Evolutionary conservation across 2,888 invertebrate species (phyloP).

Genomic region (Amphipyra berbera): DNA sequence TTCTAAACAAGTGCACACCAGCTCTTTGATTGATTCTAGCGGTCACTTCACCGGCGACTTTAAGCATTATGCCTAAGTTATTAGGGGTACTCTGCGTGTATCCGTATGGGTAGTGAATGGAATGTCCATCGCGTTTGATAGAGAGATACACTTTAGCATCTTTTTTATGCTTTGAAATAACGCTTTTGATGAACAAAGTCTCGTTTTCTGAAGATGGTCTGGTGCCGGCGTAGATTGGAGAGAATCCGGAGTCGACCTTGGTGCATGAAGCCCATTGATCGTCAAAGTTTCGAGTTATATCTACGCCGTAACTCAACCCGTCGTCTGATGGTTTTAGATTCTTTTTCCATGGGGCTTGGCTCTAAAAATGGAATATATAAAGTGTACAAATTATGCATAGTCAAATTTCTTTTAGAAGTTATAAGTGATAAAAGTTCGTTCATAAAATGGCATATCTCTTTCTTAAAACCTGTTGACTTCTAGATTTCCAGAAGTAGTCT

Average conservation of each 20-base stretch:
- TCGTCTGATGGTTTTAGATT: conserved; percentile 68
- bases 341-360: conserved; percentile 74
- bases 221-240: conserved; percentile 88
- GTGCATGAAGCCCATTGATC: conserved; percentile 73
- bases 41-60: conserved; percentile 70
- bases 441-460: no score
- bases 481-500: no score
- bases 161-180: conserved; percentile 84
- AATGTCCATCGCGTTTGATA: conserved; percentile 92
- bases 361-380: conserved; percentile 41
- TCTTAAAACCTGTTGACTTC: no score
- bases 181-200: conserved; percentile 88
- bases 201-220: conserved; percentile 91
- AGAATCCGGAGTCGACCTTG: conserved; percentile 63
- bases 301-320: conserved; percentile 72
- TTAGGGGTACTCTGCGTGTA: conserved; percentile 68
- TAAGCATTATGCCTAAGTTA: conserved; percentile 48
- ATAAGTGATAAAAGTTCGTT: no score
- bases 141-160: conserved; percentile 91
- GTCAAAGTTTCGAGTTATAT: conserved; percentile 81
- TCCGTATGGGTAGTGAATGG: conserved; percentile 91
- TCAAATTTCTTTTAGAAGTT: no score
- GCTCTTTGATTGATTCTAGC: conserved; percentile 76
- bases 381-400: neutral
- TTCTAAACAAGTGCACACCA: conserved; percentile 72